Percentiles rank a stretch among this genome's conserved stretches.
Evolutionary conservation across 1,140 invertebrate species (phyloP).

Genomic region (Tetranychus cinnabarinus): DNA sequence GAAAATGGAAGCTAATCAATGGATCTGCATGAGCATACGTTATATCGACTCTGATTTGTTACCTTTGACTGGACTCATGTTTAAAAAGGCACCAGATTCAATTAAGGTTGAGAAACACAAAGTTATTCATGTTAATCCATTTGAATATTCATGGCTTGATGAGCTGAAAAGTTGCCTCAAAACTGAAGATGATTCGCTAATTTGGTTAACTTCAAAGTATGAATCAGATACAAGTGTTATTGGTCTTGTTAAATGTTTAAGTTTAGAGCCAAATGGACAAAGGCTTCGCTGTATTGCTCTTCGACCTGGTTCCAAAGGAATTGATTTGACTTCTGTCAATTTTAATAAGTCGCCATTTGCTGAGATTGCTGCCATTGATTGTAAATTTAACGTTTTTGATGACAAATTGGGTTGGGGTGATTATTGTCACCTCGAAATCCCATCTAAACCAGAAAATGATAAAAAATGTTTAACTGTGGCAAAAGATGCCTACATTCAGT

Average conservation of each 20-base stretch:
- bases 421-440: background rate
- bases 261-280: conserved; percentile 46
- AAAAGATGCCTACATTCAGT: conserved; percentile 4
- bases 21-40: background rate
- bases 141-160: background rate
- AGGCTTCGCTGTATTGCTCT: conserved; percentile 31
- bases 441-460: background rate
- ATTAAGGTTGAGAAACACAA: background rate
- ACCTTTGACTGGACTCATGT: background rate
- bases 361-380: conserved; percentile 20
- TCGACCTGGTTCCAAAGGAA: background rate
- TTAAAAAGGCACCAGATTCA: background rate
- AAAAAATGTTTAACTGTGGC: background rate
- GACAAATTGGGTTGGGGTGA: background rate
- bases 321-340: background rate
- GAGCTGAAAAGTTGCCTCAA: background rate
- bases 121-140: background rate
- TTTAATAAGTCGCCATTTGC: background rate
- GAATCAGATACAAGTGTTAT: conserved; percentile 34
- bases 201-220: background rate
- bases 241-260: conserved; percentile 67
- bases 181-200: background rate
- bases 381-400: background rate
- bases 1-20: background rate
- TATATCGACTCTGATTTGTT: background rate